These are phyloP conservation scores for Strongylocentrotus purpuratus DNA, from an alignment of 35 echinoderm and acorn worm genomes.

Conservation along the genomic window DNA sequence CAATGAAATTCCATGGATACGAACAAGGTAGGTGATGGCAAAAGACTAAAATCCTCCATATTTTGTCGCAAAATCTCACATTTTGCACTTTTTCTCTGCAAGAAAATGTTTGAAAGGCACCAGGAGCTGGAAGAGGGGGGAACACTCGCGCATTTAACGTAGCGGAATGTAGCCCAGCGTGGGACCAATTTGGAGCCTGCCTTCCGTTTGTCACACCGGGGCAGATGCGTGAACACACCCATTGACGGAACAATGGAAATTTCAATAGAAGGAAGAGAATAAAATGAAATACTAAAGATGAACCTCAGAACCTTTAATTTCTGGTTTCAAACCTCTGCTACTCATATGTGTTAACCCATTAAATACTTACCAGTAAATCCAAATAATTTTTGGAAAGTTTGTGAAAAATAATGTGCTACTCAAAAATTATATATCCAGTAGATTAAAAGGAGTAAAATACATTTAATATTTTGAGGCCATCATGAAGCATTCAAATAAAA, in stretches of 20 bases:
- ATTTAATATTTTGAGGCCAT: no score
- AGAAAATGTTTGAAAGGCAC: constrained; percentile 3
- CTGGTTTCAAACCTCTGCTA: neutral
- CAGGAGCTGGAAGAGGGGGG: neutral
- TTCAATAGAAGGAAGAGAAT: neutral
- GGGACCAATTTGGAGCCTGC: constrained; percentile 34
- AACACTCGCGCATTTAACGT: constrained; percentile 10
- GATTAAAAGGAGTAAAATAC: no score
- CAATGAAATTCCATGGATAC: neutral
- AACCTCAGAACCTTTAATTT: neutral
- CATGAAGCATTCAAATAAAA: no score
- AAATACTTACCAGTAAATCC: no score
- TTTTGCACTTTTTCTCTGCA: neutral
- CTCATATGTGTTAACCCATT: no score
- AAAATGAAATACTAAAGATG: neutral
- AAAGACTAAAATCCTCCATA: neutral
- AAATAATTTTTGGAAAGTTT: no score
- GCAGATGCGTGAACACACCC: constrained; percentile 3
- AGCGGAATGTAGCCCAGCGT: constrained; percentile 31
- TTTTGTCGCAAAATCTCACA: neutral
- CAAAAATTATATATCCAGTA: no score
- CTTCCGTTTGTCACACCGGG: constrained; percentile 4
- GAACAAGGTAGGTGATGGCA: neutral
- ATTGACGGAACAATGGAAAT: neutral
- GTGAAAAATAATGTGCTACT: no score